Base-by-base conservation (phyloP, 2,888 invertebrate species). In the Leptopilina myrica region DNA sequence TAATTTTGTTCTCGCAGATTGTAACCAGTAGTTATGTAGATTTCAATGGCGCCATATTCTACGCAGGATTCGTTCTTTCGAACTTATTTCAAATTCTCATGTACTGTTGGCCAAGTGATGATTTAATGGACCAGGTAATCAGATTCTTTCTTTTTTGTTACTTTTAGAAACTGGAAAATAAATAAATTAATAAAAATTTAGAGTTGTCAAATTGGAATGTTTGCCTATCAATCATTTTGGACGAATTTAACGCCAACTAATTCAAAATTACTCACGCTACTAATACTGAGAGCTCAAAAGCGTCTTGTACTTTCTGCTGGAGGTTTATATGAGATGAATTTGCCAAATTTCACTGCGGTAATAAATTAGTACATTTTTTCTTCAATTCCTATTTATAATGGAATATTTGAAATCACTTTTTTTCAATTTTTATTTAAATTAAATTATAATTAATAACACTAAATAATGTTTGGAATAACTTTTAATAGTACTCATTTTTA, bases 161-260 rank as follows among this genome's bases (percentile, higher is more conserved):
- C 43, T 43, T 43, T 43, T 8, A 43, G 1, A 49, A 20, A 49
- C 49, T 49, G 12, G 11, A 49, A 49, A 49, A 12, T 49, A 49
- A 49, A 11, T 49, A 1, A 49, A 49, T 49, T 49, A 49, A 12
- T 49, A 9, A 15, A 62, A 1, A 46, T 15, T 7, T 49, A 67
- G 67, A 67, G 67, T 49, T 20, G 0, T 4, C 12, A 67, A 12
- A 49, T 67, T 5, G 67, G 67, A 14, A 67, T 49, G 15, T 46
- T 15, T 14, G 67, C 67, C 12, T 67, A 67, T 67, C 20, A 67
- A 49, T 67, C 67, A 46, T 67, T 67, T 5, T 49, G 67, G 67
- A 11, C 49, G 15, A 49, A 67, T 49, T 67, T 67, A 67, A 5
- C 9, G 5, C 20, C 11, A 6, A 11, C 67, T 49, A 9, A 20